phyloP scores from a whole-genome alignment of 1,140 invertebrate species.

The Ceratina calcarata region DNA sequence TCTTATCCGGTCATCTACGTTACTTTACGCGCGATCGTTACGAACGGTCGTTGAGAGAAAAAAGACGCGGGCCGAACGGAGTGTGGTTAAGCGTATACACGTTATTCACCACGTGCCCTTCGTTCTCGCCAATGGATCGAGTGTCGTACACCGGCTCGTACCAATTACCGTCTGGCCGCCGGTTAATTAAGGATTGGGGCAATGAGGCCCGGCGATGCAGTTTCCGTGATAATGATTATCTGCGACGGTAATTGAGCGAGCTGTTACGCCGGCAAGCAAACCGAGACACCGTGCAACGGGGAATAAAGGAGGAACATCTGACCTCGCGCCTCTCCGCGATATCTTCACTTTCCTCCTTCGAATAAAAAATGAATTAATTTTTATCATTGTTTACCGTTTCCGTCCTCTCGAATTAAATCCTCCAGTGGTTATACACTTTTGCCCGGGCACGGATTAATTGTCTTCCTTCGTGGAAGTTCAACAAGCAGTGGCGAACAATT shows the following conservation, averaged over 20 bases:
- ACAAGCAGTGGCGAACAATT: conserved; percentile 24
- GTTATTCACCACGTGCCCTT: conserved; percentile 45
- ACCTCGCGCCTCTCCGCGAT: background rate
- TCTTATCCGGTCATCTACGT: conserved; percentile 9
- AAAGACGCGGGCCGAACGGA: background rate
- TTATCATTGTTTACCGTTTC: background rate
- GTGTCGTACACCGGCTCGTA: conserved; percentile 61
- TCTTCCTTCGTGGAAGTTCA: background rate
- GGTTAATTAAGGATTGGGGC: conserved; percentile 76
- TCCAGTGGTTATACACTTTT: background rate
- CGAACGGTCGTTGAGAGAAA: background rate
- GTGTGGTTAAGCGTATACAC: background rate
- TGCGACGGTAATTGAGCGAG: conserved; percentile 73
- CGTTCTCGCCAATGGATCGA: conserved; percentile 56
- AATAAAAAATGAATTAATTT: no score
- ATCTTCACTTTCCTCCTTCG: background rate
- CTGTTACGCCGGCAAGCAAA: conserved; percentile 39
- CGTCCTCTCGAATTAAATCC: background rate
- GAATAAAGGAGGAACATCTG: background rate
- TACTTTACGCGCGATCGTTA: conserved; percentile 20
- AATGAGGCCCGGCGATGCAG: conserved; percentile 73
- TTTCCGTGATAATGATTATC: conserved; percentile 76
- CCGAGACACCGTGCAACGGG: background rate
- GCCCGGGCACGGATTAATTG: background rate
- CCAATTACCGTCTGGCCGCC: conserved; percentile 71